Base-by-base conservation (phyloP, 2,797 vertebrate genomes). In the Atherinosoma microstoma region DNA sequence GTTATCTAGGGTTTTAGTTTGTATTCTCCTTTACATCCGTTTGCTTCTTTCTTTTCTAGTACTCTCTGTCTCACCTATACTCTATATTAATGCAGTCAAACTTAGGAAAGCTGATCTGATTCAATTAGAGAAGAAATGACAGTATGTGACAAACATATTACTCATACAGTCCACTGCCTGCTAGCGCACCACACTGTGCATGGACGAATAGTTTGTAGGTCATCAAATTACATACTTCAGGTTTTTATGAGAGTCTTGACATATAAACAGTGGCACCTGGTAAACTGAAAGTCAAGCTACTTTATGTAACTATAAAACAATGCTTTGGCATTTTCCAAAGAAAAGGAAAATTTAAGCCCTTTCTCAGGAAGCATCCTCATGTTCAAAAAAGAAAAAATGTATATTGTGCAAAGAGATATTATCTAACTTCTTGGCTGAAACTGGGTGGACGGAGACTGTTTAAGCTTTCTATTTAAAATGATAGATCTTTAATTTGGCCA, bases 401-500 rank as follows among this genome's bases (percentile, higher is more conserved):
- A 11, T 11, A 36, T 36, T 40, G 38, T 40, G 38, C 38, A 40
- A 40, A 40, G 12, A 40, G 38, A 4, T 4, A 40, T 40, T 18
- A 4, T 6, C 3, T 6, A 42, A 42, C 16, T 42, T 42, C 40
- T 6, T 42, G 4, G 15, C 16, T 42, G 16, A 18, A 42, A 18
- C 40, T 42, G 40, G 16, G 40, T 42, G 40, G 40, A 42, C 18
- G 40, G 15, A 42, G 8, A 22, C 2, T 9, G 67, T 82, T 79
- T 47, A 69, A 62, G 72, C 67, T 81, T 78, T 75, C 49, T n/a
- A 42, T 13, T 2, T 32, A 16, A 42, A 16, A 58, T 24, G 58
- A 66, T 63, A 79, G 59, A 78, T 78, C 78, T 60, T 84, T 87
- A 82, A 84, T 85, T 80, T 40, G 27, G 34, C 53, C 56, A 63